These are phyloP conservation scores for Melipona quadrifasciata DNA, from an alignment of 1,140 invertebrate genomes.

Conservation along the genomic window DNA sequence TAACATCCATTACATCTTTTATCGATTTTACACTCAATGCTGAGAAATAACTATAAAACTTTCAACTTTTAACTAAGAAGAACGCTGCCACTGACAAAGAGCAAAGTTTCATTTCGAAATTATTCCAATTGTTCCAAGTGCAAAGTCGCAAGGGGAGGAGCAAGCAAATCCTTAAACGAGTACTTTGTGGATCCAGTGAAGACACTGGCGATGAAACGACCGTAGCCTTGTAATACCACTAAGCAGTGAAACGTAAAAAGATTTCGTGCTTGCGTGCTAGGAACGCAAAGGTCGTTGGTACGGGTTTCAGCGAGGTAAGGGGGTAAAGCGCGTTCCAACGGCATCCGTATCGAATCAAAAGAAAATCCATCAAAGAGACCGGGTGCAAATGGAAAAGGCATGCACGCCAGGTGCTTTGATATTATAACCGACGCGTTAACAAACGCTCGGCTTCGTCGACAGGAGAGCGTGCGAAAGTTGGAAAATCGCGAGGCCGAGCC, in stretches of 20 bases:
- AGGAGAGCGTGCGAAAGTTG: constrained; percentile 34
- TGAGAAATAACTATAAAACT: too few species aligned
- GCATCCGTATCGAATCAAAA: constrained; percentile 72
- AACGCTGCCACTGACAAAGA: too few species aligned
- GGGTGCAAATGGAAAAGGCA: constrained; percentile 64
- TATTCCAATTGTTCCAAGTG: too few species aligned
- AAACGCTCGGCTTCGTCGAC: constrained; percentile 46
- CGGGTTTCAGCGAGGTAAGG: constrained; percentile 8
- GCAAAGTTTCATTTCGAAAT: too few species aligned
- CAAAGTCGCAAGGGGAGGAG: not conserved
- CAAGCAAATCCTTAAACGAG: constrained; percentile 7
- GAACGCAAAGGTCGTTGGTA: constrained; percentile 15
- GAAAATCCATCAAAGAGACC: constrained; percentile 72
- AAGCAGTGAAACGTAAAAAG: constrained; percentile 7
- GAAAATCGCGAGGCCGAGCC: constrained; percentile 45
- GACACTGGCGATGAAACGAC: not conserved
- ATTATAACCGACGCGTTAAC: constrained; percentile 55
- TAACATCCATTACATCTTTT: not conserved
- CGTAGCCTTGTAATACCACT: constrained; percentile 21
- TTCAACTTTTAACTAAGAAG: not conserved
- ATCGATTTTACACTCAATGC: not conserved
- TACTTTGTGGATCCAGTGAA: not conserved
- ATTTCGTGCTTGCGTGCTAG: constrained; percentile 17
- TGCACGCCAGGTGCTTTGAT: constrained; percentile 47
- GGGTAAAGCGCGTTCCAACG: constrained; percentile 52